Evolutionary conservation across 2,113 vertebrate species (phyloP), one percentile per base, ranked within the genome.

Genomic region (Columbina picui): DNA sequence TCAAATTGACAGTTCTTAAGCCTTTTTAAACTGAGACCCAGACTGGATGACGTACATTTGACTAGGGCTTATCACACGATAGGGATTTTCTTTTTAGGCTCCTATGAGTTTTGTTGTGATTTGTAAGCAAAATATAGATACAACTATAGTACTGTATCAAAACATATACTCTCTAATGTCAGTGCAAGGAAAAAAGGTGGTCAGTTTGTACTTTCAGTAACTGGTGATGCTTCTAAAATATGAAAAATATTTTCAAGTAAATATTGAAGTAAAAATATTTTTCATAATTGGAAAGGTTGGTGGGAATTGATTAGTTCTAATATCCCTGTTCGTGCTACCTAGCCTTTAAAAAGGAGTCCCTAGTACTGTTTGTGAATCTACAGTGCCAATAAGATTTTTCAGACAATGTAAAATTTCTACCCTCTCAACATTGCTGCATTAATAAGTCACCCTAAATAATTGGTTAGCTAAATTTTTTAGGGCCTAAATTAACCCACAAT

Each of bases 1-100:
- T 56, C 39, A 95, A 96, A 96, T 27, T 88, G 78, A 87, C 70
- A 89, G 36, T 67, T 95, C 21, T 78, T 94, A 93, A 95, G 41
- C 39, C 74, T 74, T 86, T 96, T 95, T 73, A 89, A 95, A 90
- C 25, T 90, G 84, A 95, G 74, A 94, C 73, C 52, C 56, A 67
- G 52, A 88, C 49, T 84, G 45, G 67, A 92, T 60, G 64, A 16
- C 67, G 90, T 61, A 39, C 45, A 41, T n/a, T 86, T 96, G 80
- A 92, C 52, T 55, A 65, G 36, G 50, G 49, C 30, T 93, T 92
- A 89, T 39, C 22, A 82, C 17, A 41, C 73, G 73, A 59, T n/a
- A 84, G 20, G 22, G 56, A 90, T 86, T 89, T 95, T 71, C 67
- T 61, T 90, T 71, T 86, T 67, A 90, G 34, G 30, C 12, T 92